These are phyloP conservation scores for Actinia tenebrosa DNA, from an alignment of 64 coral and sea anemone genomes.

Conservation along the genomic window DNA sequence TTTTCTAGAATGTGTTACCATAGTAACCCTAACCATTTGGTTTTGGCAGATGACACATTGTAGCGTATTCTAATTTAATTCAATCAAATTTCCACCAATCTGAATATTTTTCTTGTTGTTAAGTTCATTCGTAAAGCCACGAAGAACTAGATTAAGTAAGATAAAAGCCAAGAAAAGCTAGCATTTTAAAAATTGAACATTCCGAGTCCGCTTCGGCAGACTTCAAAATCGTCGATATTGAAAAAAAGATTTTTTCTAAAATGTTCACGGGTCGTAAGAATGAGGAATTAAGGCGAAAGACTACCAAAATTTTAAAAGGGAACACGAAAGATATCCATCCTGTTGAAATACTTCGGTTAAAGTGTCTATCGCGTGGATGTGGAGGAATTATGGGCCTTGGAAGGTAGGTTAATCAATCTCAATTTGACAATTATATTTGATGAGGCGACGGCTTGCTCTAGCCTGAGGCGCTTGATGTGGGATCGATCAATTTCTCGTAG, in stretches of 20 bases:
- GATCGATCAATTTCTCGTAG: no score
- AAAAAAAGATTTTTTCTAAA: neutral
- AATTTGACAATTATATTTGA: no score
- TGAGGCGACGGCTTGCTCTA: no score
- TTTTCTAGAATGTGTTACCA: neutral
- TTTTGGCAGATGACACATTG: conserved; percentile 13
- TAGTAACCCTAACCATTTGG: conserved; percentile 11
- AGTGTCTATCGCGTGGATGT: conserved; percentile 46
- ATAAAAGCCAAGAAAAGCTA: neutral
- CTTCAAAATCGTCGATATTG: neutral
- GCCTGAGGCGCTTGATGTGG: no score
- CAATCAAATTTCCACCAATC: neutral
- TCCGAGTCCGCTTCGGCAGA: no score
- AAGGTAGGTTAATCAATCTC: conserved; percentile 12
- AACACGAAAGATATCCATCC: conserved; percentile 21
- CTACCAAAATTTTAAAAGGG: conserved; percentile 10
- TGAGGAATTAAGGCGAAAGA: conserved; percentile 33
- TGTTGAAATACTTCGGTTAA: conserved; percentile 12
- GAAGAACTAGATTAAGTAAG: neutral
- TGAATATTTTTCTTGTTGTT: neutral
- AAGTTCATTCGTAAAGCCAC: neutral
- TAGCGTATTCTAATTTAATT: neutral
- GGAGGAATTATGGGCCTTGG: conserved; percentile 46
- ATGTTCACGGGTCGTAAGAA: conserved; percentile 48
- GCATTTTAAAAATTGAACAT: neutral